Evolutionary conservation across 2,113 vertebrate genomes (phyloP).

Genomic region (Strix aluco): DNA sequence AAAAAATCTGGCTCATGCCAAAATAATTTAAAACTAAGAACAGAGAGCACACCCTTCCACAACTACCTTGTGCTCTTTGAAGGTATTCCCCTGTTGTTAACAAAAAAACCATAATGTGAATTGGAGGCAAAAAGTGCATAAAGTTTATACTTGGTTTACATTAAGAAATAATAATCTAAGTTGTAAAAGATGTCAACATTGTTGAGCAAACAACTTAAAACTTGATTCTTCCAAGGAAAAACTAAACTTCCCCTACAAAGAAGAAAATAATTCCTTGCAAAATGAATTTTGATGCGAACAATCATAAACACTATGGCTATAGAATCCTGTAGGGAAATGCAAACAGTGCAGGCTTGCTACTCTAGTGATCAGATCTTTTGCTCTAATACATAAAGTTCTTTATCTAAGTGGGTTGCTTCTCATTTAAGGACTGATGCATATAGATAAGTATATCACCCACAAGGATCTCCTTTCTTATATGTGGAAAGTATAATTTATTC

Average conservation of each 20-base stretch:
- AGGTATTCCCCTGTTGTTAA: neutral
- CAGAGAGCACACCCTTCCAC: neutral
- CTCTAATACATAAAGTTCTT: neutral
- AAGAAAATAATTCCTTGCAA: neutral
- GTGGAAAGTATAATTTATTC: neutral
- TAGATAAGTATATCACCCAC: neutral
- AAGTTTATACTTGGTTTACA: neutral
- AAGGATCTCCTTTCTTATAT: neutral
- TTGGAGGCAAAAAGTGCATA: neutral
- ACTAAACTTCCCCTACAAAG: neutral
- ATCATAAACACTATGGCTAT: neutral
- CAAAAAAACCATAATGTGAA: neutral
- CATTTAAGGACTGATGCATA: neutral
- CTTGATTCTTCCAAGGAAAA: neutral
- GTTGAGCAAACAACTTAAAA: neutral
- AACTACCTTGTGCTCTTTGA: neutral
- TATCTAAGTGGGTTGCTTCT: neutral
- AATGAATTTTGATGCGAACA: neutral
- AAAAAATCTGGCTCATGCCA: neutral
- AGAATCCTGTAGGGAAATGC: neutral
- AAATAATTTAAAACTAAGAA: neutral
- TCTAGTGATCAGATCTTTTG: neutral
- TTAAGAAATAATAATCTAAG: neutral
- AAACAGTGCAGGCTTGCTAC: neutral
- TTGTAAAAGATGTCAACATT: neutral